Base-by-base conservation (phyloP, 2,797 vertebrate genomes). In the Steatocranus sp. region DNA sequence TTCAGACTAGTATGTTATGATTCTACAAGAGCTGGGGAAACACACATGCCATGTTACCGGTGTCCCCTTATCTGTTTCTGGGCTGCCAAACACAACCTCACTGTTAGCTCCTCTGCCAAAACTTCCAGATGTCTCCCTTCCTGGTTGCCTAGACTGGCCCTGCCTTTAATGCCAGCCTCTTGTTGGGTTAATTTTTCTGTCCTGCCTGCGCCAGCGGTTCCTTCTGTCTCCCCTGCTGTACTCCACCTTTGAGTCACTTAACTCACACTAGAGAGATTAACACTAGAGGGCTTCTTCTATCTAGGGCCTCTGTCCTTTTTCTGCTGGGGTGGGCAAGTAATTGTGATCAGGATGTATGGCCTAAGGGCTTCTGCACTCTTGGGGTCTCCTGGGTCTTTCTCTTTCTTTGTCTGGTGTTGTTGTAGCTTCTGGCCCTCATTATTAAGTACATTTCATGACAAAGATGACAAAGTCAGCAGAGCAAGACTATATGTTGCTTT, bases 331-430 rank as follows among this genome's bases (percentile, higher is more conserved):
- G 54, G 1, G 54, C 8, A 1, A 58, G 54, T 18, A 32, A 32
- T 18, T 58, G 54, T 7, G 14, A 32, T 32, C 54, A 58, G 27
- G 27, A 32, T 58, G 15, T 32, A 0, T 58, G 54, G 0, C 54
- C 9, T 0, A 18, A 58, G 27, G 27, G 54, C 54, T 58, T 58
- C 8, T 30, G 54, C 0, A 0, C 54, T 32, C 54, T 0, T 58
- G 54, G 27, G 27, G 54, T 58, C 0, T 3, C 15, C 8, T 11
- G 54, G 27, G 15, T 58, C 5, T 11, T 32, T 58, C 54, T 32
- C 54, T 32, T 18, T 7, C 0, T 32, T 58, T 58, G 2, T 58
- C 54, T 32, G 54, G 54, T 58, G 27, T 32, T 32, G 8, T 10
- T 2, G 27, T 58, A 32, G 27, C 54, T 58, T 58, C 15, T 0